phyloP scores from a whole-genome alignment of 2,113 vertebrate genomes.

The Mesembrinibis cayennensis region DNA sequence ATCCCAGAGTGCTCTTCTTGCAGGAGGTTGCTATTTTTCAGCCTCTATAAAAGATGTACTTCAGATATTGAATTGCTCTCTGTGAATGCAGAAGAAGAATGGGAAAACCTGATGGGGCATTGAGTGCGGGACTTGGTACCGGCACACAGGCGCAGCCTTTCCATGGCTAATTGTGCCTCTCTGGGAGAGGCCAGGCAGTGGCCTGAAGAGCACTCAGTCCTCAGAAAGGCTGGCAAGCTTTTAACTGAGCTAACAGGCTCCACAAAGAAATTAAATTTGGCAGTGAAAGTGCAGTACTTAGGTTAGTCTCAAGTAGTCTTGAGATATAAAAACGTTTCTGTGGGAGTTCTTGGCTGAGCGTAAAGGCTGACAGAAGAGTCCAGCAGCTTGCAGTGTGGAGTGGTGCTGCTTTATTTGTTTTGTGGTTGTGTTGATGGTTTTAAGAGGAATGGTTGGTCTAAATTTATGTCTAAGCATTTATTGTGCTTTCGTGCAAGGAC shows the following conservation, averaged over 20 bases:
- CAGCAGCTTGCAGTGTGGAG: background rate
- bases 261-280: constrained; percentile 6
- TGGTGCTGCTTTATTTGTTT: background rate
- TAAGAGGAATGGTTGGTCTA: background rate
- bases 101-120: accelerated
- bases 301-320: constrained; percentile 55
- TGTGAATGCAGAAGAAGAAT: background rate
- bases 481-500: background rate
- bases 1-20: background rate
- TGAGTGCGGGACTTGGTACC: accelerated
- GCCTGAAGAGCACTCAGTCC: background rate
- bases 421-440: background rate
- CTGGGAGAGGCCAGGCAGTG: background rate
- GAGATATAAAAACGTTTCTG: constrained; percentile 50
- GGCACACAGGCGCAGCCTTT: background rate
- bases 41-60: accelerated
- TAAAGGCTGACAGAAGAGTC: background rate
- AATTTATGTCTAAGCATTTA: background rate
- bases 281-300: constrained; percentile 19
- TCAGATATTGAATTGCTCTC: background rate
- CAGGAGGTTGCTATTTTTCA: background rate
- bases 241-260: background rate
- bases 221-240: background rate
- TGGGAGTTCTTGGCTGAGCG: constrained; percentile 49
- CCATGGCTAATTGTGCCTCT: background rate